Base-by-base conservation (phyloP, 2,113 vertebrate genomes). In the Malurus alboscapulatus region DNA sequence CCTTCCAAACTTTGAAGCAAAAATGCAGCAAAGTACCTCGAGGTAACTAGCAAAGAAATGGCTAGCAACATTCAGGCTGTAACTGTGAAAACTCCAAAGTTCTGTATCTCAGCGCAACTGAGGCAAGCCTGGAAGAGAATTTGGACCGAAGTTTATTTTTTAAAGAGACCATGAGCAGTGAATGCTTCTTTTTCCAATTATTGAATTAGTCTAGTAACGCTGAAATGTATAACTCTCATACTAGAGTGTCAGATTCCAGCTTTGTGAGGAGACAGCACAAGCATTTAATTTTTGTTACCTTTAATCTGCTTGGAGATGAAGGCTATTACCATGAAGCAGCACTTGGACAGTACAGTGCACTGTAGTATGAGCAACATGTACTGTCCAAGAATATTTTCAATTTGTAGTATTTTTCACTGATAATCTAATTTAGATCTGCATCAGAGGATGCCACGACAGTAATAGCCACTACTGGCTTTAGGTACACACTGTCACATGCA, bases 331-430 rank as follows among this genome's bases (percentile, higher is more conserved):
- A 53, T 27, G 61, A 88, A 88, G 53, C 34, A 87, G 38, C 67
- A 81, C 38, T 57, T 38, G 3, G 45, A 47, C 10, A 79, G 47
- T 69, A 17, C 9, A 36, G 29, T 55, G n/a, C 61, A 66, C 47
- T 34, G 47, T 10, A 74, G 2, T 27, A 65, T 0, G 4, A 44
- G 17, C 47, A 55, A 30, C 2, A 0, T 36, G 34, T 27, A 36
- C 38, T 38, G 38, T 38, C 38, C 34, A 72, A 83, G 29, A n/a
- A 76, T 27, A 62, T 76, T 81, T 76, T 47, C 74, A 73, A 58
- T 92, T 15, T 69, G 24, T 58, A 44, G 50, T 67, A 76, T 24
- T 83, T 79, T 51, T 59, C 36, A 87, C 12, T 55, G 50, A 44
- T 40, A 83, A 78, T 14, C 27, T 30, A 68, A 87, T 59, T 85